Percentiles rank a stretch among this genome's conserved stretches.
phyloP scores from a whole-genome alignment of 2,113 vertebrate species.

The Heterocephalus glaber region DNA sequence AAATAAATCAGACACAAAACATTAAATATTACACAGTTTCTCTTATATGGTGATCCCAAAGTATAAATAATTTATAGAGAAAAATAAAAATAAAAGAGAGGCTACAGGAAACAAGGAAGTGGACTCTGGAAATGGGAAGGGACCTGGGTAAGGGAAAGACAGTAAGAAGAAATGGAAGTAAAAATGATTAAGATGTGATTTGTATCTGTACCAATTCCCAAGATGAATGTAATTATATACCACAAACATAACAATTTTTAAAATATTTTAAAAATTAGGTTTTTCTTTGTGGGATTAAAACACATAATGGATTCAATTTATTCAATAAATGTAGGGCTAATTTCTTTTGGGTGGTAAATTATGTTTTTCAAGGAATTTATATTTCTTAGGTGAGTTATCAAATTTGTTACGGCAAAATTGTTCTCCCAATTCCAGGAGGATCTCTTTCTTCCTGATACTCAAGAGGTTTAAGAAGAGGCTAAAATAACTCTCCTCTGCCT shows the following conservation, averaged over 20 bases:
- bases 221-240: neutral
- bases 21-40: neutral
- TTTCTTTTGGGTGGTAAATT: neutral
- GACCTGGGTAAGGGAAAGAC: neutral
- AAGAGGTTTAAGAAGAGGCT: neutral
- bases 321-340: neutral
- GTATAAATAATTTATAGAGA: neutral
- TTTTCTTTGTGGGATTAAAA: neutral
- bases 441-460: neutral
- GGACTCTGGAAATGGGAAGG: neutral
- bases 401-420: neutral
- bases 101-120: neutral
- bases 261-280: neutral
- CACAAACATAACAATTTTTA: neutral
- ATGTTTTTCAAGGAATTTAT: neutral
- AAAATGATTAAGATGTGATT: neutral
- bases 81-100: neutral
- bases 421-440: neutral
- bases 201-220: neutral
- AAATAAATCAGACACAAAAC: neutral
- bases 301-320: neutral
- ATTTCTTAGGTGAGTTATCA: neutral
- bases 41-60: neutral
- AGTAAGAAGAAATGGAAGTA: neutral
- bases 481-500: neutral